Percentiles rank a stretch among this genome's conserved stretches.
Evolutionary conservation across 2,113 vertebrate genomes (phyloP).

Genomic region (Chloropsis cyanopogon): DNA sequence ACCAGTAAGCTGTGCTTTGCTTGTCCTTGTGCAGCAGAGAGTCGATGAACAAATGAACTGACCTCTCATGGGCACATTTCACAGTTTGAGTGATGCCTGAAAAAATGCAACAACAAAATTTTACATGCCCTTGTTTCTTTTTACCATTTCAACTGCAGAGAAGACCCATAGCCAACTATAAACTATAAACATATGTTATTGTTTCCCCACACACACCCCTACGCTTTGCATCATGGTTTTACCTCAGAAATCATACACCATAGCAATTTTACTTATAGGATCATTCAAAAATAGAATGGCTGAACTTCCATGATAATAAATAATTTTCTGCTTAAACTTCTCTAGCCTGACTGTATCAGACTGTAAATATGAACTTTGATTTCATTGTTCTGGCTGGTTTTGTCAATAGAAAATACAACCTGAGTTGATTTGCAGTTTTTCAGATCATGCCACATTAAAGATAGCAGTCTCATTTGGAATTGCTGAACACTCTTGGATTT

Average conservation of each 20-base stretch:
- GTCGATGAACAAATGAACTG: constrained; percentile 92
- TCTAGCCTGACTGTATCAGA: not conserved
- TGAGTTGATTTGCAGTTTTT: not conserved
- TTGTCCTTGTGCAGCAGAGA: constrained; percentile 82
- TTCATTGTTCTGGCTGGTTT: not conserved
- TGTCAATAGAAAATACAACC: not conserved
- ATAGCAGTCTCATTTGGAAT: not conserved
- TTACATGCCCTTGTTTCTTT: not conserved
- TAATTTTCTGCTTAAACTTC: not conserved
- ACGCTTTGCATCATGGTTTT: not conserved
- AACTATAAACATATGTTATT: not conserved
- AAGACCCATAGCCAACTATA: not conserved
- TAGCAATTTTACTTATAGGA: not conserved
- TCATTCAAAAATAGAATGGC: not conserved
- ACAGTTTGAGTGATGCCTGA: constrained; percentile 87
- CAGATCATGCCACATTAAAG: not conserved
- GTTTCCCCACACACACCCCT: rapidly evolving
- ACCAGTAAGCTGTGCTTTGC: constrained; percentile 86
- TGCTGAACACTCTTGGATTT: not conserved
- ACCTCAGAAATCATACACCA: not conserved
- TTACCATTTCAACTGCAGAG: not conserved
- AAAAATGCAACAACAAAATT: not conserved
- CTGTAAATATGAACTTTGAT: not conserved
- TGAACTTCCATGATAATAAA: not conserved
- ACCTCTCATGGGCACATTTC: constrained; percentile 92